Conservation (phyloP, 2,797 vertebrate genomes). For the Geotrypetes seraphini region DNA sequence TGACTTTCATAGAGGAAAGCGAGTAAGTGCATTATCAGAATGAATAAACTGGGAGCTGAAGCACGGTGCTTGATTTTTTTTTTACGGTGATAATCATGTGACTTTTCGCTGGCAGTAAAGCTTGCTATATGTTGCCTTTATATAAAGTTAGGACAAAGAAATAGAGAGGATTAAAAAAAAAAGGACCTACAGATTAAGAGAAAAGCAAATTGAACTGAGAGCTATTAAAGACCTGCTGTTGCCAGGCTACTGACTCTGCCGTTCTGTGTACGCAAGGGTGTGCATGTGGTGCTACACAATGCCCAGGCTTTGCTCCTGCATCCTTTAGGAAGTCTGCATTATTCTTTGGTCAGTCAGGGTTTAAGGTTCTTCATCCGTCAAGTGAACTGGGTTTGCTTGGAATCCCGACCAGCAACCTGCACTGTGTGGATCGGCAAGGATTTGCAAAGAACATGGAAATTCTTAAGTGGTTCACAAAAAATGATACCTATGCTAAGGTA, state of each 20-base stretch:
- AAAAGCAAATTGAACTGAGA: slow-evolving; percentile 24
- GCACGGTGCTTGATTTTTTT: no score
- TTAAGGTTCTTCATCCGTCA: slow-evolving; percentile 20
- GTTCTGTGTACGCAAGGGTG: background rate
- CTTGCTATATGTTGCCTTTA: no score
- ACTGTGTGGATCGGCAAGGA: slow-evolving; percentile 8
- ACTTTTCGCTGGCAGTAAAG: no score
- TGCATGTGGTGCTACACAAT: slow-evolving; percentile 8
- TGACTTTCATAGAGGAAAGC: no score
- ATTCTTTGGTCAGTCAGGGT: slow-evolving; percentile 20
- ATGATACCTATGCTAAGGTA: slow-evolving; percentile 34
- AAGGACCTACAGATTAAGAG: background rate
- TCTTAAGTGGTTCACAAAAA: slow-evolving; percentile 37
- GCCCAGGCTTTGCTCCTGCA: slow-evolving; percentile 17
- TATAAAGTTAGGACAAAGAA: background rate
- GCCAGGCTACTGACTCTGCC: slow-evolving; percentile 41
- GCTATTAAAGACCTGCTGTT: slow-evolving; percentile 42
- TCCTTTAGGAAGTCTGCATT: slow-evolving; percentile 25
- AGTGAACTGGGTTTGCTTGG: slow-evolving; percentile 14
- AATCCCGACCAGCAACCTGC: slow-evolving; percentile 2
- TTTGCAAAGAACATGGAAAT: slow-evolving; percentile 32
- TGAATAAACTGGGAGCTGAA: no score
- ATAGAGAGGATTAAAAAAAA: background rate
- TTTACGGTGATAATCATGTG: no score
- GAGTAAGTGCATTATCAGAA: no score